Base-by-base conservation (phyloP, 1,140 invertebrate species). In the Anastrepha obliqua region DNA sequence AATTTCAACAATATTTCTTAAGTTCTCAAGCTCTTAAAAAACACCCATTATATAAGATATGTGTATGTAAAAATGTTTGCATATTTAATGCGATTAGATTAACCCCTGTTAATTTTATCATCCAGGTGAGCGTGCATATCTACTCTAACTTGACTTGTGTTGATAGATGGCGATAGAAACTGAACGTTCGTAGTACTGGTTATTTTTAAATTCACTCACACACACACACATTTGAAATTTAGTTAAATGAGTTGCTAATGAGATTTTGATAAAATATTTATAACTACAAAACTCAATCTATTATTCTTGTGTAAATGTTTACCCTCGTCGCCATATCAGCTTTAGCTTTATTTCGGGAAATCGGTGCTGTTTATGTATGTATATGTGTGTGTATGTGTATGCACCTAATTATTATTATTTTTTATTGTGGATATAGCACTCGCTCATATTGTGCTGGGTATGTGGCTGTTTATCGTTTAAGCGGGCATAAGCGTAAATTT, bases 211-310 rank as follows among this genome's bases (percentile, higher is more conserved):
- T n/a, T 74, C 42, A 17, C 11, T 6, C 39, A 44, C 7, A 74
- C 42, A 17, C 39, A 15, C 44, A 74, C 39, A 74, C 67, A 17
- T 44, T 42, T 17, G 39, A 7, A 74, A 44, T 2, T 74, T 74
- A 44, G 42, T 47, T 47, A 74, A 74, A 74, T 74, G 67, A 74
- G 67, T n/a, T 74, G 42, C 42, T 74, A 74, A 74, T 74, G 67
- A 74, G 67, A 74, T 81, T 51, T 81, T 81, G 44, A 78, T 81
- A 29, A 81, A 47, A 74, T 74, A 74, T 74, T 47, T 64, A 64
- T 29, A 51, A 51, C 44, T n/a, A 51, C 42, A 74, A 81, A 81
- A 81, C 74, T 81, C 74, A 11, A 81, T 81, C n/a, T 29, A 55
- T 81, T 55, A 29, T 81, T 47, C 42, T 81, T 55, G 47, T 81